Evolutionary conservation across 2,797 vertebrate species (phyloP).

Genomic region (Poeciliopsis paucimaculata): DNA sequence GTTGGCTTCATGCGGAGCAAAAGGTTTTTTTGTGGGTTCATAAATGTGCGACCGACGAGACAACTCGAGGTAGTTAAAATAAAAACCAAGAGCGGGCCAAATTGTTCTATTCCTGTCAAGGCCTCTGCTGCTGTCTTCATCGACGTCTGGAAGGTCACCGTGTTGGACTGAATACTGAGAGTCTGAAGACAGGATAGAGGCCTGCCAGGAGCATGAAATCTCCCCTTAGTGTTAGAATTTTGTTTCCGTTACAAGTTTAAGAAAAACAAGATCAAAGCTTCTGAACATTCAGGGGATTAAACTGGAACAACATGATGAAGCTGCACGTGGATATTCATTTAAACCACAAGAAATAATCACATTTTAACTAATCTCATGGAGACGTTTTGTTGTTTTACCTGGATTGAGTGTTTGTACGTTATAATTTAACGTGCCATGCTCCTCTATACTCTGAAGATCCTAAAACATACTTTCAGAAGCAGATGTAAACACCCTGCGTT

Average conservation of each 20-base stretch:
- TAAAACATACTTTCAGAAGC: neutral
- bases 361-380: neutral
- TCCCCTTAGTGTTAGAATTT: neutral
- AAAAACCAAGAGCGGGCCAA: conserved; percentile 29
- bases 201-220: neutral
- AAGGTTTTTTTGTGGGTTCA: neutral
- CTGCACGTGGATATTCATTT: neutral
- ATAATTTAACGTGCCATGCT: neutral
- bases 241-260: neutral
- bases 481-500: neutral
- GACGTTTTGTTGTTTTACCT: neutral
- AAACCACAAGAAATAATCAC: neutral
- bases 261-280: neutral
- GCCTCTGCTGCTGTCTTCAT: neutral
- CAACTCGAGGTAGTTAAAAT: neutral
- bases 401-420: neutral
- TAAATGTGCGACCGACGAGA: neutral
- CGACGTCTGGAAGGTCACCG: neutral
- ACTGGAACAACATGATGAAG: neutral
- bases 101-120: neutral
- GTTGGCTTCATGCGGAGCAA: neutral
- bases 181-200: neutral
- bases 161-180: conserved; percentile 1
- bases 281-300: neutral
- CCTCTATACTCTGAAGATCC: neutral